Evolutionary conservation across 2,888 invertebrate species (phyloP).

Genomic region (Drosophila cognata): DNA sequence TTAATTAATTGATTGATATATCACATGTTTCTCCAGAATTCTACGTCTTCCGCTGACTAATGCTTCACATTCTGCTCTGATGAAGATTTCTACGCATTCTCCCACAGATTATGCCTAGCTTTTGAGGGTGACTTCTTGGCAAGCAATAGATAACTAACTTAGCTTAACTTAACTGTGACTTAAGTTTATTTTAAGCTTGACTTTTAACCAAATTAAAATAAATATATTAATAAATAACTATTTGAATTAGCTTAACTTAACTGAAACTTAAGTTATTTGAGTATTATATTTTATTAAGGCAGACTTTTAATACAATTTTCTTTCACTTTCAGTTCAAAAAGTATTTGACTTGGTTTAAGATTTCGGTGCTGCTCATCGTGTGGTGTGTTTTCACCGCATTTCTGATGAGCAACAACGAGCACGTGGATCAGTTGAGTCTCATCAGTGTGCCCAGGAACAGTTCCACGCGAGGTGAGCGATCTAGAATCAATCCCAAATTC

Average conservation of each 20-base stretch:
- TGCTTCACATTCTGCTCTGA: not conserved
- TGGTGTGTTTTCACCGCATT: constrained; percentile 90
- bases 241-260: not conserved
- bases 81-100: not conserved
- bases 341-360: constrained; percentile 84
- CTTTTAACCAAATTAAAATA: not conserved
- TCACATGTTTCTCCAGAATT: not conserved
- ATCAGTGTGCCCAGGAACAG: constrained; percentile 86
- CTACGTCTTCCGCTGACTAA: not conserved
- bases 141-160: not conserved
- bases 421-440: constrained; percentile 87
- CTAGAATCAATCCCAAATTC: not conserved
- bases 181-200: not conserved
- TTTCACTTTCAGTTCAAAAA: constrained; percentile 67
- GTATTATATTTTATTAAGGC: not conserved
- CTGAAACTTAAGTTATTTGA: not conserved
- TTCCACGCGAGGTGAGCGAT: constrained; percentile 64
- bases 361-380: constrained; percentile 87
- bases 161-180: not conserved
- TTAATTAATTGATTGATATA: not conserved
- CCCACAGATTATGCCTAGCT: not conserved
- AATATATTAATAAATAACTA: not conserved
- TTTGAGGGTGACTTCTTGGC: not conserved
- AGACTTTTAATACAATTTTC: not conserved
- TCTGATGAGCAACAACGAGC: constrained; percentile 89